Conservation (phyloP, 2,888 invertebrate species). For the Epicampocera succincta region DNA sequence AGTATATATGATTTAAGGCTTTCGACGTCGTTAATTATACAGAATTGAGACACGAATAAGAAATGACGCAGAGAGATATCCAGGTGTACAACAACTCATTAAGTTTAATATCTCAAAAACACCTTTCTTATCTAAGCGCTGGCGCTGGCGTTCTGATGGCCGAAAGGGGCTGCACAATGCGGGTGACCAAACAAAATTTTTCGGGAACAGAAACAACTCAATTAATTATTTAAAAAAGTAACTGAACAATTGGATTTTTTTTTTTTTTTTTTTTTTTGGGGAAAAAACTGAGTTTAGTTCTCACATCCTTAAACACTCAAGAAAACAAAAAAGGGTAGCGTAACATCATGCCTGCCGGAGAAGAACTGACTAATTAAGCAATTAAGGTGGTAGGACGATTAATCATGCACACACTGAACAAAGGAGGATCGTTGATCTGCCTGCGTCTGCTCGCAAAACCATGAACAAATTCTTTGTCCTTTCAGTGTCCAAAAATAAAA, state of each 20-base stretch:
- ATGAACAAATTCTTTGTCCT: slow-evolving; percentile 57
- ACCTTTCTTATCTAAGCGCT: slow-evolving; percentile 31
- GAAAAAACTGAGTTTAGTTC: slow-evolving; percentile 57
- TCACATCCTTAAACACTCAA: slow-evolving; percentile 19
- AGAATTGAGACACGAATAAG: slow-evolving; percentile 13
- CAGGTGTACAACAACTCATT: slow-evolving; percentile 67
- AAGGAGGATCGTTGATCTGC: slow-evolving; percentile 23
- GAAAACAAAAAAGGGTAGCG: slow-evolving; percentile 50
- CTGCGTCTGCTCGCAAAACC: slow-evolving; percentile 24
- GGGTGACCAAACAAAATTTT: slow-evolving; percentile 43
- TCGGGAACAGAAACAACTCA: slow-evolving; percentile 44
- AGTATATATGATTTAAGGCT: slow-evolving; percentile 44
- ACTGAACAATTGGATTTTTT: slow-evolving; percentile 46
- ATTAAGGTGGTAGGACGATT: slow-evolving; percentile 67
- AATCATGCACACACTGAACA: slow-evolving; percentile 66
- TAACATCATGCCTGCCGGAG: background rate
- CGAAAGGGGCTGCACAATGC: slow-evolving; percentile 17
- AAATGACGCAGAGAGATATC: slow-evolving; percentile 1
- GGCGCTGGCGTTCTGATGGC: background rate
- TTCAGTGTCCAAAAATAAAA: slow-evolving; percentile 32
- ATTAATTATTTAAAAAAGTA: slow-evolving; percentile 60
- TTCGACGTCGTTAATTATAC: slow-evolving; percentile 47
- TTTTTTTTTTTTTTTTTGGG: too few species aligned
- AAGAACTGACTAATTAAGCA: slow-evolving; percentile 65
- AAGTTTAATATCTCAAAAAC: slow-evolving; percentile 63